Evolutionary conservation across 2,888 invertebrate genomes (phyloP).

Genomic region (Sthenelais limicola): DNA sequence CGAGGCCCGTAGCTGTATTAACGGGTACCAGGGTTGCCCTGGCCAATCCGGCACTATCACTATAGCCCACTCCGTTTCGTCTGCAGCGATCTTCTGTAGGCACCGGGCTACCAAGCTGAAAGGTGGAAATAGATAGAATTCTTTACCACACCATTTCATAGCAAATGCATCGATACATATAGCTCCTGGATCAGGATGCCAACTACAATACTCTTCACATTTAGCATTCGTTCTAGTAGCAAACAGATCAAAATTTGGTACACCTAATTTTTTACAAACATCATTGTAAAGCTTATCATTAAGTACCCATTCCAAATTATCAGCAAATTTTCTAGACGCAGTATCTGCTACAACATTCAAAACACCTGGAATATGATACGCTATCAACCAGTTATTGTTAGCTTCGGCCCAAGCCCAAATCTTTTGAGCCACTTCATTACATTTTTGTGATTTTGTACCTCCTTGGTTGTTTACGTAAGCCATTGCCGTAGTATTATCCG

Average conservation of each 20-base stretch:
- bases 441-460: neutral
- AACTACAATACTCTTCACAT: neutral
- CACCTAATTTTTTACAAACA: neutral
- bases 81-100: neutral
- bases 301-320: constrained; percentile 15
- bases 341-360: neutral
- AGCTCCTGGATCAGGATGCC: neutral
- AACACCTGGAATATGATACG: neutral
- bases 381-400: neutral
- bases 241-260: constrained; percentile 2
- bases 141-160: neutral
- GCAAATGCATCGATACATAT: neutral
- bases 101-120: neutral
- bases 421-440: neutral
- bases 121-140: neutral
- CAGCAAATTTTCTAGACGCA: neutral
- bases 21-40: neutral
- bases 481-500: neutral
- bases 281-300: neutral
- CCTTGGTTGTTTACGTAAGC: neutral
- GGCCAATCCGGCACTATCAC: neutral
- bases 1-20: neutral
- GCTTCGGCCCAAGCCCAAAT: constrained; percentile 14
- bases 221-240: neutral
- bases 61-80: neutral